phyloP scores from a whole-genome alignment of 2,113 vertebrate species.

The Crypturellus undulatus region DNA sequence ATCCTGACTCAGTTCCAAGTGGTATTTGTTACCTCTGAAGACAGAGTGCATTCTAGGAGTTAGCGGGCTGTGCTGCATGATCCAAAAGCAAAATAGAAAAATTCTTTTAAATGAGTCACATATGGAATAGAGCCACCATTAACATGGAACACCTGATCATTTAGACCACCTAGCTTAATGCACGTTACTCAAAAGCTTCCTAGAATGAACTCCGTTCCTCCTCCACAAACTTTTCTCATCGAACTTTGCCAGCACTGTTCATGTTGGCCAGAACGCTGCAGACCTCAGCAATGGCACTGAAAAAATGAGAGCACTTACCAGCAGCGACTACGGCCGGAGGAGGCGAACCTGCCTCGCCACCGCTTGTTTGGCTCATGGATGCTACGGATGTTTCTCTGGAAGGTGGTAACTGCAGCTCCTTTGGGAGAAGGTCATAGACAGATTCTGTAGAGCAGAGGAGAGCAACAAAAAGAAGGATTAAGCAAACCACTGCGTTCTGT shows the following conservation, averaged over 20 bases:
- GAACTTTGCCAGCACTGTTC: constrained; percentile 85
- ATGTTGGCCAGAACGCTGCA: constrained; percentile 72
- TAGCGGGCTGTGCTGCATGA: background rate
- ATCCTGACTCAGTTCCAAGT: background rate
- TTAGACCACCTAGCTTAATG: background rate
- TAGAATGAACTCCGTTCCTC: constrained; percentile 65
- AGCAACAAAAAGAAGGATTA: background rate
- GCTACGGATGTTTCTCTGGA: constrained; percentile 85
- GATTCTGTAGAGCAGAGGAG: constrained; percentile 81
- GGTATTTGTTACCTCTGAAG: background rate
- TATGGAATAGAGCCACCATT: background rate
- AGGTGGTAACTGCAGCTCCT: constrained; percentile 92
- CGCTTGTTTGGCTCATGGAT: constrained; percentile 98
- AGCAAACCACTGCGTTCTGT: background rate
- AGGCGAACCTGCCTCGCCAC: constrained; percentile 92
- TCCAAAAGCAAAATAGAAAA: background rate
- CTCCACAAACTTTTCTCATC: constrained; percentile 24
- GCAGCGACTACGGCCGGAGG: constrained; percentile 89
- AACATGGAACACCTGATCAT: background rate
- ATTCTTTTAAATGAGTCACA: background rate
- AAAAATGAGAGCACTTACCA: constrained; percentile 86
- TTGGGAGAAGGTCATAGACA: constrained; percentile 97
- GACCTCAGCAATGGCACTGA: constrained; percentile 16
- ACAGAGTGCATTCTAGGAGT: constrained; percentile 56
- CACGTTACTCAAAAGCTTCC: background rate